Conservation (phyloP, 2,888 invertebrate species). For the Phengaris alcon region DNA sequence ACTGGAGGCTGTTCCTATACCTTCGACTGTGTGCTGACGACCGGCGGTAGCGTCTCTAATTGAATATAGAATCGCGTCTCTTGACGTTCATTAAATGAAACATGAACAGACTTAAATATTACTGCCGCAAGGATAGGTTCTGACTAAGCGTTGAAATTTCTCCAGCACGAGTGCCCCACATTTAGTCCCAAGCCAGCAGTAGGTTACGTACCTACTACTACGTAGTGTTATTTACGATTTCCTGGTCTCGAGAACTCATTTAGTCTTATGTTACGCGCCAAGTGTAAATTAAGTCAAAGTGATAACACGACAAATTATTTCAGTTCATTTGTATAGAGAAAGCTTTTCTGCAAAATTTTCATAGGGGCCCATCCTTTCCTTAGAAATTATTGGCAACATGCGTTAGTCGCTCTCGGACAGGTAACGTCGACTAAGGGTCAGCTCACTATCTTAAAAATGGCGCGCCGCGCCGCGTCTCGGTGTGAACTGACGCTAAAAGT, state of each 20-base stretch:
- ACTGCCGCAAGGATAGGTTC: slow-evolving; percentile 1
- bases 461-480: too few species aligned
- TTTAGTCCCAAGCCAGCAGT: neutral
- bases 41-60: neutral
- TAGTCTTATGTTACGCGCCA: too few species aligned
- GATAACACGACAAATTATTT: too few species aligned
- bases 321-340: too few species aligned
- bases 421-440: neutral
- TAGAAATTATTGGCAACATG: neutral
- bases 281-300: too few species aligned
- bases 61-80: slow-evolving; percentile 9
- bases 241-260: too few species aligned
- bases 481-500: neutral
- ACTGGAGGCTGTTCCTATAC: slow-evolving; percentile 9
- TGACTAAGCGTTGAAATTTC: neutral
- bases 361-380: neutral
- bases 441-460: too few species aligned
- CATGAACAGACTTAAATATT: neutral
- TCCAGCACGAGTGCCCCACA: neutral
- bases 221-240: too few species aligned
- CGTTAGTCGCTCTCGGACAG: neutral
- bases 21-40: neutral
- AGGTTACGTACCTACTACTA: too few species aligned
- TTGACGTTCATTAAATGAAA: slow-evolving; percentile 15
- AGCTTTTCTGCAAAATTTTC: neutral